phyloP scores from a whole-genome alignment of 2,888 invertebrate genomes.

The Eristalis intricaria region DNA sequence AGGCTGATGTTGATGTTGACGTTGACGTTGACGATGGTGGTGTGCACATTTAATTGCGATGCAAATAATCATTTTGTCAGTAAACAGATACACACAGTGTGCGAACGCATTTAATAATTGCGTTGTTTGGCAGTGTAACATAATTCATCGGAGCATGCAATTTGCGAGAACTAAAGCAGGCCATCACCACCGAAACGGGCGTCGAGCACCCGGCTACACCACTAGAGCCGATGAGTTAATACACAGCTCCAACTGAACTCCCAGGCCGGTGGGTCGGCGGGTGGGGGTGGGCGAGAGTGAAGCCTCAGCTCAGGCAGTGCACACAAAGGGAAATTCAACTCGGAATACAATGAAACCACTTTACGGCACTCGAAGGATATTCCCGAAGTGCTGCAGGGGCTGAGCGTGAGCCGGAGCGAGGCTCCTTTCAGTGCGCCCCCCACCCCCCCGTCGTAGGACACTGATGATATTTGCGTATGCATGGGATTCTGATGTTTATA shows the following conservation, averaged over 20 bases:
- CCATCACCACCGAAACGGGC: conserved; percentile 5
- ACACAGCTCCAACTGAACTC: conserved; percentile 4
- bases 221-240: conserved; percentile 38
- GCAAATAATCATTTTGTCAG: conserved; percentile 66
- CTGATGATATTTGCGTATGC: conserved; percentile 59
- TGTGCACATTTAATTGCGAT: conserved; percentile 55
- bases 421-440: too few species aligned
- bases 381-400: neutral
- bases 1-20: conserved; percentile 36
- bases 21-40: conserved; percentile 11
- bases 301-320: conserved; percentile 22
- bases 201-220: conserved; percentile 1
- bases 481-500: conserved; percentile 55
- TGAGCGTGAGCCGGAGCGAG: neutral
- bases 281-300: neutral
- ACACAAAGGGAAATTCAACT: conserved; percentile 59
- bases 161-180: conserved; percentile 50
- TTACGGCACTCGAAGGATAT: conserved; percentile 24
- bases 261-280: neutral
- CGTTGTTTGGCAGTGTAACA: conserved; percentile 41
- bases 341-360: conserved; percentile 54
- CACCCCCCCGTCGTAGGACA: neutral
- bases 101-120: conserved; percentile 61
- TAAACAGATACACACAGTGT: conserved; percentile 20
- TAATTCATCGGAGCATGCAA: conserved; percentile 61